Evolutionary conservation across 92 coral and sea anemone species (phyloP).

Genomic region (Metridium senile): DNA sequence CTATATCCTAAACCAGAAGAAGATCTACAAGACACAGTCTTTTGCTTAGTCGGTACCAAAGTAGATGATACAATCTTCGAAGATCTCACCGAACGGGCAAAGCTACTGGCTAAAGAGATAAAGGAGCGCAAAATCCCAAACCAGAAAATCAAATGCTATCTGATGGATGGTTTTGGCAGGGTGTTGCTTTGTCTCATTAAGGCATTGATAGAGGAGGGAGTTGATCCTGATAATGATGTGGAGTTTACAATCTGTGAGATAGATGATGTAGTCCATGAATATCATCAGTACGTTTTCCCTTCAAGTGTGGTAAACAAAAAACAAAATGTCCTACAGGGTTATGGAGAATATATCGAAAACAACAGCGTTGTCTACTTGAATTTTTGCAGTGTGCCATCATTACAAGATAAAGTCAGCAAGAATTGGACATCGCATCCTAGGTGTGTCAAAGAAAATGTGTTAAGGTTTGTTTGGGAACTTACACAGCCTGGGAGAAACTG

Average conservation of each 20-base stretch:
- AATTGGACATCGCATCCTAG: neutral
- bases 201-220: no score
- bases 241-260: neutral
- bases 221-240: no score
- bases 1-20: neutral
- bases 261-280: neutral
- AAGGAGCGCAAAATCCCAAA: neutral
- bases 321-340: neutral
- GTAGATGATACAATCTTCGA: neutral
- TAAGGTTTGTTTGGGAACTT: neutral
- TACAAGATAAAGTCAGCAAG: neutral
- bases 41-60: neutral
- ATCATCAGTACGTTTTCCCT: neutral
- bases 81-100: neutral
- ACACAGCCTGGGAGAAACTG: neutral
- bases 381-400: neutral
- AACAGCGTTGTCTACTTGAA: neutral
- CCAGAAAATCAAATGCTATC: neutral
- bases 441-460: neutral
- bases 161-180: neutral
- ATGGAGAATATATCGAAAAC: neutral
- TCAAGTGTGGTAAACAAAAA: neutral
- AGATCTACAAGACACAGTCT: slow-evolving; percentile 2
- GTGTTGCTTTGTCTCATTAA: no score
- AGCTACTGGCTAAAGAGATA: neutral